Conservation (phyloP, 2,888 invertebrate species). For the Caenorhabditis zanzibari region DNA sequence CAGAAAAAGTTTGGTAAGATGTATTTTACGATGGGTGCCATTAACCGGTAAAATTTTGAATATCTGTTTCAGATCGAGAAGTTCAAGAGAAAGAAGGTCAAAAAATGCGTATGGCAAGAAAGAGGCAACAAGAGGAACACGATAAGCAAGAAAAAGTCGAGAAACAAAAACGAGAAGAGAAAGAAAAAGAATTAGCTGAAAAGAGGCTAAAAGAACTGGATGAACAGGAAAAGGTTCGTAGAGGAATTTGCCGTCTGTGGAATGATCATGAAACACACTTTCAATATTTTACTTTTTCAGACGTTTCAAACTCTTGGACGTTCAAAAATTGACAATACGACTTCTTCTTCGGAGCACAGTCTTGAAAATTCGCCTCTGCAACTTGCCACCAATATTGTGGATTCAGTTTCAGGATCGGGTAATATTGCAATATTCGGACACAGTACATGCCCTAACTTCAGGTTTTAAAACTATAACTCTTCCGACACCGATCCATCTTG, state of each 20-base stretch:
- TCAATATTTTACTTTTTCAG: not conserved
- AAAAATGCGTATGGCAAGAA: constrained; percentile 26
- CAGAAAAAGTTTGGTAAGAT: constrained; percentile 38
- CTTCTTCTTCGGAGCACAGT: not conserved
- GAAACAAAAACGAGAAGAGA: constrained; percentile 23
- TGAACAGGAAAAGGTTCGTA: constrained; percentile 23
- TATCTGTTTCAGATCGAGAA: constrained; percentile 21
- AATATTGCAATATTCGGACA: constrained; percentile 26
- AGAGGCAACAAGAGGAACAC: constrained; percentile 48
- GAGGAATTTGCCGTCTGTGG: no score
- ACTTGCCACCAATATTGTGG: constrained; percentile 27
- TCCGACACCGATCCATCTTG: not conserved
- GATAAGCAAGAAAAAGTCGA: constrained; percentile 30
- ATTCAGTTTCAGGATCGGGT: constrained; percentile 15
- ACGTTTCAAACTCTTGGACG: not conserved
- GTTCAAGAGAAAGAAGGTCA: constrained; percentile 18
- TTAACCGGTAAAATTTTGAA: constrained; percentile 67
- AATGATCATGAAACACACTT: no score
- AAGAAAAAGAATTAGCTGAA: constrained; percentile 27
- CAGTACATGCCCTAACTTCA: constrained; percentile 36
- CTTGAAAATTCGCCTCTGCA: not conserved
- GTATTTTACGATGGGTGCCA: constrained; percentile 47
- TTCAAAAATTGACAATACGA: no score
- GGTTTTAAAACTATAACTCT: constrained; percentile 5
- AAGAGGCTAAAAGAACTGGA: constrained; percentile 12